Evolutionary conservation across 1,140 invertebrate species (phyloP), one percentile per base, ranked within the genome.

Genomic region (Anthonomus grandis): DNA sequence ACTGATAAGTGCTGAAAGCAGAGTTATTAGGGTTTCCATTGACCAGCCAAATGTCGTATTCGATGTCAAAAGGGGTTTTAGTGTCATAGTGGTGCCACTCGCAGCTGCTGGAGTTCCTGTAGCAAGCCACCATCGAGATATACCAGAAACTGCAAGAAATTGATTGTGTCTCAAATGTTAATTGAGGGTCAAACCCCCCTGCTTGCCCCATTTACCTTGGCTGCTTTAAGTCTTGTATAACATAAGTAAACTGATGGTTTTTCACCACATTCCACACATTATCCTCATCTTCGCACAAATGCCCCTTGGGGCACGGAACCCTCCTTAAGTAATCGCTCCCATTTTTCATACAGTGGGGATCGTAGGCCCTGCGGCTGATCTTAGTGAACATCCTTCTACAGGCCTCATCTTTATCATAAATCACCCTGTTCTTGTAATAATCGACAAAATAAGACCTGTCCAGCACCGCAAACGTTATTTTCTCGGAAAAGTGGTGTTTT

Each of bases 1-100:
- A 97, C 73, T 98, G 94, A 77, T 94, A 95, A 56, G 91, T 86
- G 74, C 92, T 95, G 59, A 86, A 86, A 18, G 84, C 81, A 50
- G 86, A 90, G 56, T 81, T 79, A 67, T 92, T 90, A 0, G 95
- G 95, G 76, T 94, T 90, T 36, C 95, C 93, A 80, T 98, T 98
- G 0, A 97, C 94, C 19, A 98, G 77, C 87, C 93, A 95, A 57
- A 98, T 88, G 73, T 98, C 91, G 75, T 97, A 98, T 31, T 91
- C 76, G 12, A 97, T 74, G 52, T 77, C 76, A 25, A 75, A 70
- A 1, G 74, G 65, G 9, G 41, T 39, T 18, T 52, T 48, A 21
- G 73, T 58, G 47, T 82, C 76, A 51, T 87, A 86, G 64, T 90
- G 83, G 68, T 89, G 84, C 91, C 91, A 95, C 56, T 86, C 78